Evolutionary conservation across 2,888 invertebrate genomes (phyloP).

Genomic region (Dynastes hyllus): DNA sequence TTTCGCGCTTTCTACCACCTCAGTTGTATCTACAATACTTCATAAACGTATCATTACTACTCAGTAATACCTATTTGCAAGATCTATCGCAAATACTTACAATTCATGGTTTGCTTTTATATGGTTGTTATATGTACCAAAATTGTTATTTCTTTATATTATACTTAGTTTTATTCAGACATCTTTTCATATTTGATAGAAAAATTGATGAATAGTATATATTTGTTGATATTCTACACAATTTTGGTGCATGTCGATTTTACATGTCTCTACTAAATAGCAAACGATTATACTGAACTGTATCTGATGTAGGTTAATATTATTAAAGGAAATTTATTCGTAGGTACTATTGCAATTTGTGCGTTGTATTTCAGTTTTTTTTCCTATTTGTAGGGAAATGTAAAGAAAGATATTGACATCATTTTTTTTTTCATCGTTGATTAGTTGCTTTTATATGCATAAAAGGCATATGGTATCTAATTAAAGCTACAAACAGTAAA

Average conservation of each 20-base stretch:
- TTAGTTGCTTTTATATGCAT: too few species aligned
- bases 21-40: background rate
- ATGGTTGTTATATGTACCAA: background rate
- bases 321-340: too few species aligned
- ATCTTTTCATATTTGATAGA: too few species aligned
- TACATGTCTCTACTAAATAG: too few species aligned
- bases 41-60: background rate
- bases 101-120: background rate
- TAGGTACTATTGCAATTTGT: background rate
- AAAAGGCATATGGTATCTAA: too few species aligned
- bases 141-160: background rate
- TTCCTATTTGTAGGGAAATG: constrained; percentile 33
- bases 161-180: background rate
- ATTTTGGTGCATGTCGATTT: too few species aligned
- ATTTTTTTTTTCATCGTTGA: background rate
- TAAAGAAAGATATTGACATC: constrained; percentile 34
- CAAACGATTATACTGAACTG: too few species aligned
- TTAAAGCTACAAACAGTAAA: too few species aligned
- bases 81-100: background rate
- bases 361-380: constrained; percentile 25
- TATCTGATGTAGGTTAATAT: too few species aligned
- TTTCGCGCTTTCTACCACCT: too few species aligned
- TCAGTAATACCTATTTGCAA: constrained; percentile 1
- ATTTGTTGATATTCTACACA: too few species aligned
- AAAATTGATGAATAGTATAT: too few species aligned